Evolutionary conservation across 2,888 invertebrate genomes (phyloP).

Genomic region (Oscheius myriophilus): DNA sequence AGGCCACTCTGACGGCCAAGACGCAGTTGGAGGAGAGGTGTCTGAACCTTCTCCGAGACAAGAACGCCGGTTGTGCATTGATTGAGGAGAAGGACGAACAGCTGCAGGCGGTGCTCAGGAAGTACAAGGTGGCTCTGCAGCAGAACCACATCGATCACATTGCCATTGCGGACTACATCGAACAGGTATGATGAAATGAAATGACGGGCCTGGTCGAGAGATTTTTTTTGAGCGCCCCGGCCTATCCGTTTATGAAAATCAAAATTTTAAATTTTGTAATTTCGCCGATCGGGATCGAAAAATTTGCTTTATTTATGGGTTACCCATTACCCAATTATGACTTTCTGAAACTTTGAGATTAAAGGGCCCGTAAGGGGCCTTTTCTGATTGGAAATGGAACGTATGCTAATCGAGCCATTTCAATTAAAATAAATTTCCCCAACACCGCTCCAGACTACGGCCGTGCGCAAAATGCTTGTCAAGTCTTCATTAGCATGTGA

Average conservation of each 20-base stretch:
- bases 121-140: conserved; percentile 88
- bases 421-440: no score
- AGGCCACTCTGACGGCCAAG: conserved; percentile 38
- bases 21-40: conserved; percentile 42
- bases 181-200: conserved; percentile 37
- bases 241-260: no score
- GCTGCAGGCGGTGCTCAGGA: conserved; percentile 85
- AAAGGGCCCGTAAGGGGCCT: no score
- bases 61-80: conserved; percentile 34
- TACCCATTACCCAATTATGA: no score
- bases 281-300: background rate
- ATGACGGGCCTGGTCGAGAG: background rate
- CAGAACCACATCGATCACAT: conserved; percentile 80
- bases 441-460: no score
- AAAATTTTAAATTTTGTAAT: background rate
- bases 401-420: no score
- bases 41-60: conserved; percentile 47
- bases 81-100: conserved; percentile 52
- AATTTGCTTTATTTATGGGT: no score
- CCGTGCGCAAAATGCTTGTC: no score
- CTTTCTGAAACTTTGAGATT: no score
- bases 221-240: no score
- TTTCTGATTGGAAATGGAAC: no score
- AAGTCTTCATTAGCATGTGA: no score
- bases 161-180: conserved; percentile 50